Conservation (phyloP, 2,113 vertebrate genomes). For the Equus przewalskii region DNA sequence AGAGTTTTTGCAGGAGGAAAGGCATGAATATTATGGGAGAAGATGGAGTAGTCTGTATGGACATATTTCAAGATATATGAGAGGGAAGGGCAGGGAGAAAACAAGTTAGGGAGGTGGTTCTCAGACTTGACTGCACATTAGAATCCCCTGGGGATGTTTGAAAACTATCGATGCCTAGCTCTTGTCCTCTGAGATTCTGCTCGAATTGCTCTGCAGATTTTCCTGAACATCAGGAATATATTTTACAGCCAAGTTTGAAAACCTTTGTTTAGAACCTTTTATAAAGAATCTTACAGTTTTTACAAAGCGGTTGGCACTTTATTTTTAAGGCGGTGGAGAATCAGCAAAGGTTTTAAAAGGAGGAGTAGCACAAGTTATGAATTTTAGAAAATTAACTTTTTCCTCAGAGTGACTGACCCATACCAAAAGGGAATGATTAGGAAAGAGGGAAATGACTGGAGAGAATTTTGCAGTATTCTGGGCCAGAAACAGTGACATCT, state of each 20-base stretch:
- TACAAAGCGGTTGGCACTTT: neutral
- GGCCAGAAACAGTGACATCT: neutral
- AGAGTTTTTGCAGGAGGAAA: neutral
- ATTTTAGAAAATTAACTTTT: slow-evolving; percentile 2
- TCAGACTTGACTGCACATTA: neutral
- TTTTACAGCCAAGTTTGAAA: neutral
- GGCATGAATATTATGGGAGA: neutral
- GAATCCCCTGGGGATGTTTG: neutral
- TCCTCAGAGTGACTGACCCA: neutral
- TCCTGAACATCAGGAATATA: neutral
- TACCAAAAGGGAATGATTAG: neutral
- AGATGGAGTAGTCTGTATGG: neutral
- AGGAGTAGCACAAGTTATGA: neutral
- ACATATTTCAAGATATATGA: neutral
- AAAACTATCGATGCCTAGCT: rapidly evolving
- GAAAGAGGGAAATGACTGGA: neutral
- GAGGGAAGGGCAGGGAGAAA: neutral
- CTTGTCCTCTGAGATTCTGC: neutral
- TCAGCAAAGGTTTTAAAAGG: neutral
- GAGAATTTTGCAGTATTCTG: neutral
- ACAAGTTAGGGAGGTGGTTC: neutral
- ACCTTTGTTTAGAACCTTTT: neutral
- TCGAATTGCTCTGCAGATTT: neutral
- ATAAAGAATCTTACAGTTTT: neutral
- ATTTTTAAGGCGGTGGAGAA: neutral